These are phyloP conservation scores for Manis javanica DNA, from an alignment of 2,797 vertebrate genomes.

Conservation along the genomic window DNA sequence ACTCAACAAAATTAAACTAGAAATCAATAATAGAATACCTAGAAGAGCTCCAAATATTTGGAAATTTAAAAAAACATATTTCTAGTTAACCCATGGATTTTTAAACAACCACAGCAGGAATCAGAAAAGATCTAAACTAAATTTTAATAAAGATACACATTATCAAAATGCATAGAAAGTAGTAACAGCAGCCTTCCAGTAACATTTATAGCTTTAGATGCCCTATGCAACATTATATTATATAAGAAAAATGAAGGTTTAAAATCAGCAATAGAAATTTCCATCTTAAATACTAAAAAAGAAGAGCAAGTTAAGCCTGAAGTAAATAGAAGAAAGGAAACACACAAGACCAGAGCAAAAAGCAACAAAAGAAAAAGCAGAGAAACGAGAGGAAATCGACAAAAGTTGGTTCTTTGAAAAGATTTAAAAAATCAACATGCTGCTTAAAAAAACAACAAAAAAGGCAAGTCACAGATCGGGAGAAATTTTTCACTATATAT, in stretches of 20 bases:
- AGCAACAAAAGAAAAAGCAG: background rate
- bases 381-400: background rate
- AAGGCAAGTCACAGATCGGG: background rate
- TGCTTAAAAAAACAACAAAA: background rate
- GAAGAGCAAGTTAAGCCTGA: background rate
- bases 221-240: background rate
- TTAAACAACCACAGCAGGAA: background rate
- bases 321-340: background rate
- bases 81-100: background rate
- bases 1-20: background rate
- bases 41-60: background rate
- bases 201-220: background rate
- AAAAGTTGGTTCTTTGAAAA: background rate
- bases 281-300: background rate
- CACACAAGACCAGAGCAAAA: background rate
- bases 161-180: background rate
- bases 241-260: background rate
- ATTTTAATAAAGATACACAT: constrained; percentile 4
- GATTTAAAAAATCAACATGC: background rate
- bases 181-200: background rate
- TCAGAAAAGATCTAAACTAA: background rate
- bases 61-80: background rate
- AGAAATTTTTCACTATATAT: background rate
- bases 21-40: background rate
- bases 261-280: constrained; percentile 5